These are phyloP conservation scores for Dipodomys ordii DNA, from an alignment of 2,113 vertebrate genomes.

Conservation along the genomic window DNA sequence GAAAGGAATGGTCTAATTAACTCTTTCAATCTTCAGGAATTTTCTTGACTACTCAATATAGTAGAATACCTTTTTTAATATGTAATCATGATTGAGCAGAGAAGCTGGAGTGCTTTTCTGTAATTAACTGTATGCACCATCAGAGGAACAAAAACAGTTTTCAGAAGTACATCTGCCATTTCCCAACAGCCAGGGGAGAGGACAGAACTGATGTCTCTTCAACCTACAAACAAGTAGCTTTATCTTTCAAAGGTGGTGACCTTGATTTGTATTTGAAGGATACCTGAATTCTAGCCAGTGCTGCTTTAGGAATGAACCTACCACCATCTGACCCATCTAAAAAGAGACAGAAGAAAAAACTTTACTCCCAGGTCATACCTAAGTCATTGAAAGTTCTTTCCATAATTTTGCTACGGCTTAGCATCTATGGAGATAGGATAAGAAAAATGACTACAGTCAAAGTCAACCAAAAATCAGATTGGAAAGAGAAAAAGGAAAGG, in stretches of 20 bases:
- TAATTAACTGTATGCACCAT: not conserved
- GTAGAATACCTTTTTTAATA: not conserved
- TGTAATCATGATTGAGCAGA: slow-evolving; percentile 29
- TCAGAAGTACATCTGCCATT: not conserved
- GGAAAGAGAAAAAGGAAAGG: not conserved
- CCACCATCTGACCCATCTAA: slow-evolving; percentile 22
- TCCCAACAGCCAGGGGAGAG: not conserved
- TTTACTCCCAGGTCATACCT: not conserved
- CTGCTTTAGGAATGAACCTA: not conserved
- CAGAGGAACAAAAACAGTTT: not conserved
- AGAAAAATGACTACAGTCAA: not conserved
- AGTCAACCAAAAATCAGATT: not conserved
- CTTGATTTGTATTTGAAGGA: slow-evolving; percentile 67
- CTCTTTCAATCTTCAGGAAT: not conserved
- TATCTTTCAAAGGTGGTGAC: slow-evolving; percentile 48
- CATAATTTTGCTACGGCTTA: not conserved
- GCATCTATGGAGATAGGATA: not conserved
- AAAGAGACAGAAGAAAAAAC: slow-evolving; percentile 18
- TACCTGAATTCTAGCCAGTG: slow-evolving; percentile 56
- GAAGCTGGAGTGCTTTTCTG: slow-evolving; percentile 8
- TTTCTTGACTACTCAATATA: not conserved
- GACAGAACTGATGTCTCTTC: not conserved
- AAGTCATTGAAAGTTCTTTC: not conserved
- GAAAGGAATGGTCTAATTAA: not conserved
- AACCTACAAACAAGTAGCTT: not conserved